Conservation (phyloP, 2,888 invertebrate genomes). For the Clusia tigrina region DNA sequence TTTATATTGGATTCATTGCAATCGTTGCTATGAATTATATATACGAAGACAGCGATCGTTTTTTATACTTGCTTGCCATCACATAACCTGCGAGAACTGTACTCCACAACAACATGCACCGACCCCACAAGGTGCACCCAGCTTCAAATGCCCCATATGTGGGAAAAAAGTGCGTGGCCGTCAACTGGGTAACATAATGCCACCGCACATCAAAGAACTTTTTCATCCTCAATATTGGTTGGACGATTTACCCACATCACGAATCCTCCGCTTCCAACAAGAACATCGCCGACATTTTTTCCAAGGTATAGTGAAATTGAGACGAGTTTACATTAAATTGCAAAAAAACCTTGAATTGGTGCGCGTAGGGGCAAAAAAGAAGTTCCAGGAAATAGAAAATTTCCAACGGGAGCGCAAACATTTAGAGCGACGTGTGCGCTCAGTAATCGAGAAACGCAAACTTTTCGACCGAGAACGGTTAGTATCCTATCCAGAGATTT, state of each 20-base stretch:
- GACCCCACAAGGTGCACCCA: conserved; percentile 34
- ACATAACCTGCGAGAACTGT: conserved; percentile 50
- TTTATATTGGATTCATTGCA: conserved; percentile 58
- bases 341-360: conserved; percentile 29
- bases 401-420: conserved; percentile 36
- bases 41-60: conserved; percentile 36
- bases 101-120: conserved; percentile 34
- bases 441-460: conserved; percentile 22
- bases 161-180: conserved; percentile 41
- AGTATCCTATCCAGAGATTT: conserved; percentile 20
- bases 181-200: conserved; percentile 47
- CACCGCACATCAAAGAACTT: conserved; percentile 47
- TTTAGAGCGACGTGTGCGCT: conserved; percentile 26
- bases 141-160: conserved; percentile 48
- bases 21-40: conserved; percentile 48
- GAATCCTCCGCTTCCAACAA: conserved; percentile 44
- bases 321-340: conserved; percentile 30
- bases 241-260: conserved; percentile 35
- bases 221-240: conserved; percentile 54
- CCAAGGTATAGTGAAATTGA: conserved; percentile 34
- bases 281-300: conserved; percentile 41
- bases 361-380: conserved; percentile 31
- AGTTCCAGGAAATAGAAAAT: conserved; percentile 29
- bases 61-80: conserved; percentile 53
- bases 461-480: not conserved